phyloP scores from a whole-genome alignment of 2,888 invertebrate species.

The Eubasilissa splendida region DNA sequence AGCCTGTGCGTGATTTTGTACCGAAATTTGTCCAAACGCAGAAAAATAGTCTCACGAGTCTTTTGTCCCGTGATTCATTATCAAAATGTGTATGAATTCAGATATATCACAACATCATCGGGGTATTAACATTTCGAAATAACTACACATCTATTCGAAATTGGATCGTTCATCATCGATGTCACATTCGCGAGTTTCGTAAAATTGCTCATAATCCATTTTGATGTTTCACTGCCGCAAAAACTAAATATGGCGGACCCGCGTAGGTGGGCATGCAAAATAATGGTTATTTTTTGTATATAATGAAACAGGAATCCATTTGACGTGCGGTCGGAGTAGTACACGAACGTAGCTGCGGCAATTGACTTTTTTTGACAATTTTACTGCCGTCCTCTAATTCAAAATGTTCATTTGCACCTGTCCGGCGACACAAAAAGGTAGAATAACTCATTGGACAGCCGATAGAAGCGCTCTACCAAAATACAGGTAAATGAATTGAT shows the following conservation, averaged over 20 bases:
- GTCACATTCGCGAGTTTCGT: conserved; percentile 44
- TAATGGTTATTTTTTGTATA: conserved; percentile 43
- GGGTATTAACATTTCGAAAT: conserved; percentile 25
- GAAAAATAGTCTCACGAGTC: conserved; percentile 18
- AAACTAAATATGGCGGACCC: conserved; percentile 39
- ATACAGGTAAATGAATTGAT: neutral
- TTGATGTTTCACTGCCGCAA: conserved; percentile 44
- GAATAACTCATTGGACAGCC: conserved; percentile 35
- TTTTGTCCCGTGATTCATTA: conserved; percentile 20
- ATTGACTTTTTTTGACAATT: conserved; percentile 51
- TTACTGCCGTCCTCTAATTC: conserved; percentile 54
- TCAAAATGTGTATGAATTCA: neutral
- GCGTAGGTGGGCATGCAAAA: conserved; percentile 21
- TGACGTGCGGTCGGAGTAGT: conserved; percentile 40
- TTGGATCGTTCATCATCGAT: conserved; percentile 51
- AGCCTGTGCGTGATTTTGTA: conserved; percentile 33
- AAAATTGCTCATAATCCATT: conserved; percentile 36
- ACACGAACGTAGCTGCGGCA: conserved; percentile 32
- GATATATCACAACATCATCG: conserved; percentile 19
- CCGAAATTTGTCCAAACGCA: neutral
- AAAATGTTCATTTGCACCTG: conserved; percentile 56
- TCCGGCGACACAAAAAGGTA: neutral
- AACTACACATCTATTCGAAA: conserved; percentile 36
- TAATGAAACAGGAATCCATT: conserved; percentile 50
- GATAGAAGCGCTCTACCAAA: neutral